A percentile compares a stretch with the other conserved stretches of the same genome.
Conservation (phyloP, 35 echinoderm and acorn worm species). For the Stichopus chloronotus region DNA sequence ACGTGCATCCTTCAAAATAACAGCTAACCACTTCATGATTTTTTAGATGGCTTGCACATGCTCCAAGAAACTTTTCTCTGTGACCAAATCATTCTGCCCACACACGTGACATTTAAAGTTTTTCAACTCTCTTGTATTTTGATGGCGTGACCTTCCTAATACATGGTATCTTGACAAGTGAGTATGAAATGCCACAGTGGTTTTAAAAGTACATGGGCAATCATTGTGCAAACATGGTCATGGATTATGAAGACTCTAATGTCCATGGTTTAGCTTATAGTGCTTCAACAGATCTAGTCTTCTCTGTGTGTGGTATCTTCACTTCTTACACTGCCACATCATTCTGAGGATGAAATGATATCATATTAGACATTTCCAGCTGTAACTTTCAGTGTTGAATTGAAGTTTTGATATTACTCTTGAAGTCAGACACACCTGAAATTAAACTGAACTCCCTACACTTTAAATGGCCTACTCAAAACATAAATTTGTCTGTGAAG, state of each 20-base stretch:
- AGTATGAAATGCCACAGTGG: conserved; percentile 19
- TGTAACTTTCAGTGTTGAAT: background rate
- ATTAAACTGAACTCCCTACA: background rate
- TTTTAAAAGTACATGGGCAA: conserved; percentile 58
- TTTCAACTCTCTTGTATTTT: conserved; percentile 14
- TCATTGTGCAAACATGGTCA: conserved; percentile 49
- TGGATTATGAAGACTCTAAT: conserved; percentile 55
- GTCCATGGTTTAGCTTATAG: conserved; percentile 52
- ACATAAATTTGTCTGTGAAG: background rate
- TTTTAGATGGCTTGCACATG: conserved; percentile 58
- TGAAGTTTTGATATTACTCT: background rate
- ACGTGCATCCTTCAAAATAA: conserved; percentile 46
- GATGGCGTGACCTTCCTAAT: conserved; percentile 9
- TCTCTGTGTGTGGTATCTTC: conserved; percentile 9
- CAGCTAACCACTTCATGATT: conserved; percentile 71
- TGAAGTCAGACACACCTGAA: background rate
- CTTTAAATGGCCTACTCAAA: background rate
- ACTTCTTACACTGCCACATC: conserved; percentile 57
- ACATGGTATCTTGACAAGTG: conserved; percentile 60
- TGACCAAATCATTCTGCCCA: background rate
- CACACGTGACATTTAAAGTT: background rate
- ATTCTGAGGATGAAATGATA: conserved; percentile 27
- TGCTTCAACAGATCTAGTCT: conserved; percentile 34
- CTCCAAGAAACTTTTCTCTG: conserved; percentile 45
- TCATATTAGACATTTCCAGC: conserved; percentile 4